Percentiles rank a stretch among this genome's conserved stretches.
These are phyloP conservation scores for Polypedilum vanderplanki DNA, from an alignment of 1,140 invertebrate genomes.

Conservation along the genomic window DNA sequence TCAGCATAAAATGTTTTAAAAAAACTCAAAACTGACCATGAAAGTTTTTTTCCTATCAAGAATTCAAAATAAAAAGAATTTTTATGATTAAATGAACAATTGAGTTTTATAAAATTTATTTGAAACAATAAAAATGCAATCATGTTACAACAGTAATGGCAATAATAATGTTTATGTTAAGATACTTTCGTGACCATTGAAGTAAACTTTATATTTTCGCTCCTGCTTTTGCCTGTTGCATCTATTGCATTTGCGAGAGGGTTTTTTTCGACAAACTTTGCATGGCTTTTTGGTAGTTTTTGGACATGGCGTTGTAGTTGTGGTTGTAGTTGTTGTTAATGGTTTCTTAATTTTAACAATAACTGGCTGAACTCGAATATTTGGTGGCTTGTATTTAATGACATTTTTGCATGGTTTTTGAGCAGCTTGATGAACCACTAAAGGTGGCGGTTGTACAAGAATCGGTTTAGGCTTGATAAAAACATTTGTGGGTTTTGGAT, in stretches of 20 bases:
- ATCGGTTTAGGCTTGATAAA: not conserved
- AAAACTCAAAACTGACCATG: too few relatives aligned
- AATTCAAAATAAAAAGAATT: too few relatives aligned
- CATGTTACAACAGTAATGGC: not conserved
- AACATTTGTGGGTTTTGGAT: slow-evolving; percentile 17
- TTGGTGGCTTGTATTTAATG: slow-evolving; percentile 10
- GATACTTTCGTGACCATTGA: not conserved
- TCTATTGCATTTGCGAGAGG: not conserved
- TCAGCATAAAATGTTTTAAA: too few relatives aligned
- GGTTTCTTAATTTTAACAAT: slow-evolving; percentile 17
- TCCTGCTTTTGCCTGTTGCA: not conserved
- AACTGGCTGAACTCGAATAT: not conserved
- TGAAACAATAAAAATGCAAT: not conserved
- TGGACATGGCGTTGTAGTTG: not conserved
- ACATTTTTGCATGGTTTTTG: not conserved
- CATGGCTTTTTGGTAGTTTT: not conserved
- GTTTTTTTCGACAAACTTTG: not conserved
- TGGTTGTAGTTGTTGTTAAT: not conserved
- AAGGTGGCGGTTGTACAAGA: not conserved
- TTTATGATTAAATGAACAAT: too few relatives aligned
- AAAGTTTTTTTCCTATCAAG: too few relatives aligned
- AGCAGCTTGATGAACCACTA: not conserved
- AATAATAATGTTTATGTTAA: not conserved
- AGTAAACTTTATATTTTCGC: not conserved
- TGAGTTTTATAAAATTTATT: too few relatives aligned